Evolutionary conservation across 1,140 invertebrate species (phyloP), one percentile per base, ranked within the genome.

Genomic region (Lepidurus packardi): DNA sequence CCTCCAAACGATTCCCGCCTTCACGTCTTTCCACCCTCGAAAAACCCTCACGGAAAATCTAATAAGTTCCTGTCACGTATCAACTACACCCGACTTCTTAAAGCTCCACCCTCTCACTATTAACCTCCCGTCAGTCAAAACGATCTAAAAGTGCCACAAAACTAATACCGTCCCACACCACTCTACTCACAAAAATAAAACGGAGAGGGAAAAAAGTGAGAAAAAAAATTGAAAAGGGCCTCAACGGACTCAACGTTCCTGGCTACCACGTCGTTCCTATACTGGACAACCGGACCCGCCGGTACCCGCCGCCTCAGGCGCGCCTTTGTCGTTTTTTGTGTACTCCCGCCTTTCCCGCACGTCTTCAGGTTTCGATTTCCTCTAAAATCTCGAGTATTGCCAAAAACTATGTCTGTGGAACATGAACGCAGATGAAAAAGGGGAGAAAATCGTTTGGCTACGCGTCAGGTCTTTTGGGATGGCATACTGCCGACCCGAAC

Each of bases 51-150:
- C 53, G 21, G 53, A 65, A 65, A 65, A 65, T 21, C 21, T 65
- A 65, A 65, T 65, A 65, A 65, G 53, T 65, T 65, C 53, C 53
- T 65, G 53, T 65, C 53, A 65, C 53, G 53, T 65, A 65, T 65
- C 53, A 65, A 65, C 9, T 65, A 65, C 53, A 65, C 53, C 16
- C 16, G 53, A 65, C 53, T 65, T 47, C 8, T n/a, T 65, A 21
- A 65, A 13, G 53, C 53, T 65, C 53, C 53, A 65, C 53, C 53
- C 53, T 21, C 21, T 9, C 53, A 21, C 16, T 65, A 65, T 65
- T 65, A 65, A 11, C 16, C 53, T n/a, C 53, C 8, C 53, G 16
- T 65, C 21, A 65, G 53, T 16, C 45, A 47, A 47, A 47, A 47
- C 45, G 10, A 47, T 21, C 53, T 34, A 21, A 7, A 13, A 65